Evolutionary conservation across 2,888 invertebrate genomes (phyloP), one percentile per base, ranked within the genome.

Genomic region (Argyra leucocephala): DNA sequence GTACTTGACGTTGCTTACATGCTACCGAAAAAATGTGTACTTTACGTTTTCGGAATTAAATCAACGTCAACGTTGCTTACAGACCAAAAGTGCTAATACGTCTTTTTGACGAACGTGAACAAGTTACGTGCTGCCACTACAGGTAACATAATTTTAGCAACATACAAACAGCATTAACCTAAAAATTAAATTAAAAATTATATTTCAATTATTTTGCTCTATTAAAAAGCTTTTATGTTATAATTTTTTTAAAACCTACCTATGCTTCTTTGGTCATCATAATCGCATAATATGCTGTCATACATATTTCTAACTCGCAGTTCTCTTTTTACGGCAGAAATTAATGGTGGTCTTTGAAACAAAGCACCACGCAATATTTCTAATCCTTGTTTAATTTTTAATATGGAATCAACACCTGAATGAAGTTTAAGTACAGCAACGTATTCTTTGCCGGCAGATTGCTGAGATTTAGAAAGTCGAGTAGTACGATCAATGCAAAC

Each of bases 401-500:
- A 81, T 0, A 88, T 81, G 65, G 86, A 89, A 66, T 93, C 93
- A 0, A 96, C 91, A 3, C 90, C 85, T 1, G 91, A 91, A 79
- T 99, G 98, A 22, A 99, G 82, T 76, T 91, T 93, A 79, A 99
- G 98, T 62, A 99, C 93, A 63, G 94, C 90, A 2, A 99, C 93
- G 77, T 99, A 99, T 81, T 99, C 98, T 81, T 99, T 99, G 64
- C 99, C 99, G 57, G 98, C 98, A 64, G 93, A 90, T 79, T 99
- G 99, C 74, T 99, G 99, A 0, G 97, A 97, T 78, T 99, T 99
- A 0, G 96, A 99, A 15, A 99, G 83, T 64, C 99, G 84, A 0
- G 99, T 99, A 1, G 98, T 95, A 70, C 94, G 84, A 75, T 98
- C 97, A 70, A 99, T 92, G 76, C 99, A 99, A 5, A 99, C 99